Conservation (phyloP, 1,140 invertebrate species). For the Frieseomelitta varia region DNA sequence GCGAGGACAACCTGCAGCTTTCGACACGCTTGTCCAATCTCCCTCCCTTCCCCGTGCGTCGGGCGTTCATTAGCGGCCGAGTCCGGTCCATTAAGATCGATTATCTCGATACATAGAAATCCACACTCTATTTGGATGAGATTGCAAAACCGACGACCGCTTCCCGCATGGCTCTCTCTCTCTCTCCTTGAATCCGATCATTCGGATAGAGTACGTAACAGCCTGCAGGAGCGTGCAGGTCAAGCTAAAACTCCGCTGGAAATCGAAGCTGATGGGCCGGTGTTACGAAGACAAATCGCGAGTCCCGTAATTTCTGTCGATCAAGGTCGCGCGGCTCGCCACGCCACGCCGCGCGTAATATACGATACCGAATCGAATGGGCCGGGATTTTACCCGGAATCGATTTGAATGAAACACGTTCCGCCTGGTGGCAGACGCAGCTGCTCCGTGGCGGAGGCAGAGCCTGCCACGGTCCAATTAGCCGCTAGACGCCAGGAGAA, state of each 20-base stretch:
- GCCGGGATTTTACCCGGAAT: constrained; percentile 55
- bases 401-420: constrained; percentile 61
- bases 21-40: constrained; percentile 22
- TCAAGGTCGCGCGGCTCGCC: constrained; percentile 36
- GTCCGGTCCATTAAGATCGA: constrained; percentile 58
- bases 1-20: neutral
- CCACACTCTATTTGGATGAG: constrained; percentile 50
- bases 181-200: neutral
- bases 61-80: constrained; percentile 45
- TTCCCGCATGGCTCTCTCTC: neutral
- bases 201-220: neutral
- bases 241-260: neutral
- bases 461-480: constrained; percentile 54
- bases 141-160: constrained; percentile 43
- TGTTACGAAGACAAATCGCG: constrained; percentile 62
- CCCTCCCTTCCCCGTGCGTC: neutral
- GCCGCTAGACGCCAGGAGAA: constrained; percentile 27
- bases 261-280: neutral
- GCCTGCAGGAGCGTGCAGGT: neutral
- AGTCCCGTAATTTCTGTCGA: constrained; percentile 56
- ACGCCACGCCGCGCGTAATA: constrained; percentile 28
- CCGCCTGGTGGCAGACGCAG: constrained; percentile 46
- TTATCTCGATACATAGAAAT: constrained; percentile 59
- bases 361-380: constrained; percentile 48
- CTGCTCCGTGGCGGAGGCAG: constrained; percentile 51